Evolutionary conservation across 2,888 invertebrate genomes (phyloP).

Genomic region (Octonoba sinensis): DNA sequence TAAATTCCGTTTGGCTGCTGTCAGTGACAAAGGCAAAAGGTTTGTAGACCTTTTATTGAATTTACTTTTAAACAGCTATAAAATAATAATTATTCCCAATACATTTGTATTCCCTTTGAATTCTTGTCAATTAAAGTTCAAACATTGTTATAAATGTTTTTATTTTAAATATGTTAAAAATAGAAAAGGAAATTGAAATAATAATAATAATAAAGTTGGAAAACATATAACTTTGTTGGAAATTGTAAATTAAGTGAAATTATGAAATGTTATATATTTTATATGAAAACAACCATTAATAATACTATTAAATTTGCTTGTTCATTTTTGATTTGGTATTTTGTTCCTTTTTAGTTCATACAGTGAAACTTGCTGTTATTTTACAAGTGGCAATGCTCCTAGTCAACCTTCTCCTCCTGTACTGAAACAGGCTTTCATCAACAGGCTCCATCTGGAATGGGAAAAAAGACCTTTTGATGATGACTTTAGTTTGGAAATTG

Average conservation of each 20-base stretch:
- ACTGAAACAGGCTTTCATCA: constrained; percentile 77
- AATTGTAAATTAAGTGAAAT: too few species aligned
- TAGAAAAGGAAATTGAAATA: too few species aligned
- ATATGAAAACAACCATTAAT: too few species aligned
- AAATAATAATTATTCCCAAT: neutral
- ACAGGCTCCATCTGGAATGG: constrained; percentile 82
- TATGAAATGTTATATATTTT: too few species aligned
- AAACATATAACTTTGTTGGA: too few species aligned
- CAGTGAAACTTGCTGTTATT: constrained; percentile 72
- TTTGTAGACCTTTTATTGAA: constrained; percentile 66
- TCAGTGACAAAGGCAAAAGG: constrained; percentile 84
- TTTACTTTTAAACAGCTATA: neutral
- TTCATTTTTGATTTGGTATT: too few species aligned
- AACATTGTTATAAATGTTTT: too few species aligned
- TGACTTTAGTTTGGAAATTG: constrained; percentile 86
- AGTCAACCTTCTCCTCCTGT: constrained; percentile 82
- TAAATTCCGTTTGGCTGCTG: constrained; percentile 85
- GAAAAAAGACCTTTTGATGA: constrained; percentile 81
- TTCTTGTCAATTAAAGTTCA: too few species aligned
- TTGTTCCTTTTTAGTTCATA: constrained; percentile 71
- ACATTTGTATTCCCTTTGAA: too few species aligned
- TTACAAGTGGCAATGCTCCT: constrained; percentile 86
- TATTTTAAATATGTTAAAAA: too few species aligned
- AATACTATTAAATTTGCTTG: too few species aligned
- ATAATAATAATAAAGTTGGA: too few species aligned